A percentile compares a stretch with the other conserved stretches of the same genome.
Conservation (phyloP, 2,888 invertebrate species). For the Cephonodes hylas region DNA sequence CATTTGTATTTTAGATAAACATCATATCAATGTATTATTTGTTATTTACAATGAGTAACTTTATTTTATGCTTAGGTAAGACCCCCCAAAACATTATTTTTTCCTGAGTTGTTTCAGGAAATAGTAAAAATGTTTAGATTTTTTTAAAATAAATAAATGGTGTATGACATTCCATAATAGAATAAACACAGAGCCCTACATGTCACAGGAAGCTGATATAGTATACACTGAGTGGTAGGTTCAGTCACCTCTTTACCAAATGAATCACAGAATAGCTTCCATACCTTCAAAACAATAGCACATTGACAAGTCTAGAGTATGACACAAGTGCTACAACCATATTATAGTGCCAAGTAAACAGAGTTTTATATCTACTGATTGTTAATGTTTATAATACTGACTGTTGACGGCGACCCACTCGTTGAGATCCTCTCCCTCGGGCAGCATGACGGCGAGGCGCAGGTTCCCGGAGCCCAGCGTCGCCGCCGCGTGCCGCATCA, state of each 20-base stretch:
- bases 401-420: constrained; percentile 99
- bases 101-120: too few relatives aligned
- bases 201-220: neutral
- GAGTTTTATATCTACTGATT: neutral
- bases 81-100: too few relatives aligned
- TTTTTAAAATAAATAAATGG: too few relatives aligned
- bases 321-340: neutral
- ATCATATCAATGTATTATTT: too few relatives aligned
- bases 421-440: constrained; percentile 99
- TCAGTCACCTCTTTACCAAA: neutral
- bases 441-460: constrained; percentile 96
- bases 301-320: neutral
- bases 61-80: too few relatives aligned
- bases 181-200: too few relatives aligned
- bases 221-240: neutral
- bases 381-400: constrained; percentile 75
- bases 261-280: neutral
- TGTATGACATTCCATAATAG: too few relatives aligned
- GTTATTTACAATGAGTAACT: too few relatives aligned
- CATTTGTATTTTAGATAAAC: too few relatives aligned
- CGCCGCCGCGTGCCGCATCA: constrained; percentile 99
- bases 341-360: neutral
- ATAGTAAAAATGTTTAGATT: too few relatives aligned
- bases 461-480: constrained; percentile 98
- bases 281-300: neutral